Base-by-base conservation (phyloP, 2,888 invertebrate genomes). In the Neria commutata region DNA sequence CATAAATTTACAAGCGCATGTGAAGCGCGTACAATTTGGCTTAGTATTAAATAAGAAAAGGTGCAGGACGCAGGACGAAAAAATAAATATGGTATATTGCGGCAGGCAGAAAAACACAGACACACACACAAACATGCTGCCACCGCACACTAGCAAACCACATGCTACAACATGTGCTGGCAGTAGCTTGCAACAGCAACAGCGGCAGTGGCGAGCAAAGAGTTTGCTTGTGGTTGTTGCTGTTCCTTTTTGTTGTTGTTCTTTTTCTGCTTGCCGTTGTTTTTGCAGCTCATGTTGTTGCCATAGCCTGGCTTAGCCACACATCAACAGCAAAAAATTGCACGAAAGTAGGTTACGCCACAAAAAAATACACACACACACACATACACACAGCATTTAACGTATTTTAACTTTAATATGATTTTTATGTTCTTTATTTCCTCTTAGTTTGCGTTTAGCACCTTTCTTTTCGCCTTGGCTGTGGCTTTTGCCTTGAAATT, bases 161-260 rank as follows among this genome's bases (percentile, higher is more conserved):
- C n/a, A 40, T 19, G 19, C 8, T 19, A 48, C 56, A 57, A 26
- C 37, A 25, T 53, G 34, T 57, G 10, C 29, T 49, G 16, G 47
- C 40, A 42, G 51, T 60, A 45, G 49, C 10, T 52, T 42, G 66
- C 55, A 63, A 65, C 67, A 66, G 68, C 63, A 61, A 61, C 67
- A 72, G 67, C 65, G 70, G 74, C 72, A 74, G 74, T 71, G 74
- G 74, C 72, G 74, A n/a, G n/a, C n/a, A n/a, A n/a, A n/a, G n/a
- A n/a, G n/a, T n/a, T n/a, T n/a, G n/a, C n/a, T n/a, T n/a, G n/a
- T n/a, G n/a, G n/a, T n/a, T n/a, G n/a, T n/a, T n/a, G n/a, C n/a
- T n/a, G n/a, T n/a, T n/a, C n/a, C n/a, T n/a, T n/a, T n/a, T n/a
- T n/a, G n/a, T n/a, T n/a, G n/a, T n/a, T n/a, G n/a, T n/a, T n/a